Evolutionary conservation across 2,113 vertebrate species (phyloP).

Genomic region (Barnardius zonarius): DNA sequence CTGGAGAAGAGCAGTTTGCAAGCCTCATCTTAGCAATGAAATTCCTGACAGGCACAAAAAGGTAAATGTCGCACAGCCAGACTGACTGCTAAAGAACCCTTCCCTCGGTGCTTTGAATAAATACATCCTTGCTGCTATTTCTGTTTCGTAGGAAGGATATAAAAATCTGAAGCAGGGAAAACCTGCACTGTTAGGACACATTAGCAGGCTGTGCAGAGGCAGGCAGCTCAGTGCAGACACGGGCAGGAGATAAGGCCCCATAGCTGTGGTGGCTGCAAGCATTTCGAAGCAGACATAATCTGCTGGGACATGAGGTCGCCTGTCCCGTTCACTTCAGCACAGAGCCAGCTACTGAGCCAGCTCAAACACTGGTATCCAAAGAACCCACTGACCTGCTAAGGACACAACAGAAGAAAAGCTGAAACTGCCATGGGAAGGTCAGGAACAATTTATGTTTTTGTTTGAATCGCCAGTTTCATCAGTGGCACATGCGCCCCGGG

Average conservation of each 20-base stretch:
- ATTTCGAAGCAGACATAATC: background rate
- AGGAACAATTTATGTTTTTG: background rate
- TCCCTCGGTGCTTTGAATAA: background rate
- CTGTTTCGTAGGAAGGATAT: background rate
- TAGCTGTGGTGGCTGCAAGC: background rate
- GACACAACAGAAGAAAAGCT: background rate
- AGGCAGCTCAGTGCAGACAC: rapidly evolving
- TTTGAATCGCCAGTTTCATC: background rate
- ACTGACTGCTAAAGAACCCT: background rate
- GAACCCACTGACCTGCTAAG: background rate
- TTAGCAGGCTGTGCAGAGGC: background rate
- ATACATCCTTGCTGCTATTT: background rate
- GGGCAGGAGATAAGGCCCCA: background rate
- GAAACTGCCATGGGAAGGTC: background rate
- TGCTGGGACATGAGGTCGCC: rapidly evolving
- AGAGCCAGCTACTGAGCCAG: background rate
- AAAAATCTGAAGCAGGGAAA: background rate
- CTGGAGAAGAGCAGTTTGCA: background rate
- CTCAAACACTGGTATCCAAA: background rate
- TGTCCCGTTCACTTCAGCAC: background rate
- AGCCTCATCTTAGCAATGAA: background rate
- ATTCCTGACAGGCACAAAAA: background rate
- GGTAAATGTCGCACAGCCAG: background rate
- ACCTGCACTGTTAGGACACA: rapidly evolving
- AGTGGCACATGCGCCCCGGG: background rate